Conservation (phyloP, 2,888 invertebrate genomes). For the Ctenicera cuprea region DNA sequence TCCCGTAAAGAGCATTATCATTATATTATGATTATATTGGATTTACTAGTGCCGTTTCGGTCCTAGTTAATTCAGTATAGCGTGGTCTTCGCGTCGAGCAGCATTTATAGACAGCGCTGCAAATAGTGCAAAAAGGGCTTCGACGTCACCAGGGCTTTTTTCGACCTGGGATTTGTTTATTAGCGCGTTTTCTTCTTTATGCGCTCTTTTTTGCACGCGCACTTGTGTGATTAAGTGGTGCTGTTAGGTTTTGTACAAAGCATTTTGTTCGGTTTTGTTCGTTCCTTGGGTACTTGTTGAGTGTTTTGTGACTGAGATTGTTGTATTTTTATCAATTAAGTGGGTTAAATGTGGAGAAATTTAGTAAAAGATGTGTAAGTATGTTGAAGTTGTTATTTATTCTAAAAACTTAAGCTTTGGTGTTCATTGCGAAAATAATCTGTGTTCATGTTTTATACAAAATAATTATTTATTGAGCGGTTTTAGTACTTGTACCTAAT, state of each 20-base stretch:
- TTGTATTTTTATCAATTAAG: neutral
- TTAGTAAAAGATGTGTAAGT: slow-evolving; percentile 2
- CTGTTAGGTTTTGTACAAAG: neutral
- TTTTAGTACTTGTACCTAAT: no score
- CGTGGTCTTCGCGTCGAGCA: slow-evolving; percentile 64
- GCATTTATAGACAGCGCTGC: slow-evolving; percentile 49
- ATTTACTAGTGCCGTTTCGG: slow-evolving; percentile 71
- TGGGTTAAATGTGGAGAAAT: slow-evolving; percentile 16
- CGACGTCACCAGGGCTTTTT: no score
- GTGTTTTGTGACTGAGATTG: neutral
- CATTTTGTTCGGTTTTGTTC: neutral
- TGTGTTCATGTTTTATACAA: no score
- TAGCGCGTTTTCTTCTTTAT: slow-evolving; percentile 3
- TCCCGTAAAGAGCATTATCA: slow-evolving; percentile 73
- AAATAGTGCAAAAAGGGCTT: slow-evolving; percentile 34
- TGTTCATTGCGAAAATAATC: no score
- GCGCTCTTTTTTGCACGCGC: neutral
- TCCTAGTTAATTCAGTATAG: slow-evolving; percentile 67
- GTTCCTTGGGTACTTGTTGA: slow-evolving; percentile 4
- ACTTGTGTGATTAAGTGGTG: neutral
- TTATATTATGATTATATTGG: slow-evolving; percentile 74
- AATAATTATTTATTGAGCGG: no score
- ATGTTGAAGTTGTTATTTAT: no score
- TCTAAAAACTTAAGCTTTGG: no score
- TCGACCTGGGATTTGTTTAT: slow-evolving; percentile 2